Conservation (phyloP, 35 echinoderm and acorn worm genomes). For the Amphiura filiformis region DNA sequence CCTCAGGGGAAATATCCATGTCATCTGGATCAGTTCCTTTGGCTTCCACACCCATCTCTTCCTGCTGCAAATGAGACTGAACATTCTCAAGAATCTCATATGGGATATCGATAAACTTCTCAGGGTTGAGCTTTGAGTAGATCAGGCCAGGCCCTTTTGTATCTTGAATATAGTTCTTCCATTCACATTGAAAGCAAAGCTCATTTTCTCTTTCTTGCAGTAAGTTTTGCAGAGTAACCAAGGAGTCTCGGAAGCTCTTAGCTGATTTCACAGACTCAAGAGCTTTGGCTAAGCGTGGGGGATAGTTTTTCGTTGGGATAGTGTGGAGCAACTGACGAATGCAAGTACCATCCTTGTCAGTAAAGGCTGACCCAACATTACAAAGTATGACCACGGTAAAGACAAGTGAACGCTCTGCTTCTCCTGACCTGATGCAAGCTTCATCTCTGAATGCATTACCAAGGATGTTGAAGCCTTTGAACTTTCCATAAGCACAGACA, state of each 20-base stretch:
- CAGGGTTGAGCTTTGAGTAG: not conserved
- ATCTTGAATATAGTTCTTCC: not conserved
- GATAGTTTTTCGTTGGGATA: slow-evolving; percentile 5
- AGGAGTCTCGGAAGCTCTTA: not conserved
- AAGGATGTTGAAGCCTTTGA: slow-evolving; percentile 23
- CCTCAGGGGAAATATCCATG: not conserved
- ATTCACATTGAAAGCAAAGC: not conserved
- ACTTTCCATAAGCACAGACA: slow-evolving; percentile 7
- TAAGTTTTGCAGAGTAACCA: not conserved
- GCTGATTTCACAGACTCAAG: not conserved
- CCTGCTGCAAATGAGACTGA: not conserved
- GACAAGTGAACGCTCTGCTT: slow-evolving; percentile 20
- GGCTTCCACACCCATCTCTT: not conserved
- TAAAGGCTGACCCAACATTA: slow-evolving; percentile 23
- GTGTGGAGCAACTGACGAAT: not conserved
- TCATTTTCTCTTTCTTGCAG: not conserved
- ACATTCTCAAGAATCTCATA: not conserved
- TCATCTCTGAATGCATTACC: slow-evolving; percentile 27
- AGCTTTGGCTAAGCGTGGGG: not conserved
- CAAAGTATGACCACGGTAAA: slow-evolving; percentile 48
- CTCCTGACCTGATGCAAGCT: slow-evolving; percentile 21
- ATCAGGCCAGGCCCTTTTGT: not conserved
- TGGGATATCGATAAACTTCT: not conserved
- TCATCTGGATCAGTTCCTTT: not conserved
- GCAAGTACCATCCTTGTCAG: not conserved